Percentiles rank a stretch among this genome's conserved stretches.
These are phyloP conservation scores for Tenthredo distinguenda DNA, from an alignment of 2,888 invertebrate genomes.

Conservation along the genomic window DNA sequence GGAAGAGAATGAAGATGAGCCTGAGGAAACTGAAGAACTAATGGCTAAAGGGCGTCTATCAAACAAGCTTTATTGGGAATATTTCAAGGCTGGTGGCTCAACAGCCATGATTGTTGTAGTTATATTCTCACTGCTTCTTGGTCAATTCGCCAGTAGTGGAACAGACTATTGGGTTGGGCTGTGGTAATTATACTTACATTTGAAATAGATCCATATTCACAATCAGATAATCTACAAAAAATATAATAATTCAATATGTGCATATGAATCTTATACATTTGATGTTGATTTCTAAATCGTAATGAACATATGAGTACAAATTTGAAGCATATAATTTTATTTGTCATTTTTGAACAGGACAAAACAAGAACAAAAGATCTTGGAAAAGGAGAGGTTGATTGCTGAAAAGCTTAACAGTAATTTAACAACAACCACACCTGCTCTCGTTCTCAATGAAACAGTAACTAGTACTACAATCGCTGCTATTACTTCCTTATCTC, in stretches of 20 bases:
- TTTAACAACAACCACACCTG: background rate
- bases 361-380: conserved; percentile 72
- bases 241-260: background rate
- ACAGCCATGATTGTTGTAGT: conserved; percentile 80
- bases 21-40: conserved; percentile 83
- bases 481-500: background rate
- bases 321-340: conserved; percentile 21
- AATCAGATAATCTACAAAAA: background rate
- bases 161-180: conserved; percentile 89
- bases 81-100: conserved; percentile 86
- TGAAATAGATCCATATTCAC: background rate
- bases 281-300: too few species aligned
- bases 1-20: conserved; percentile 78
- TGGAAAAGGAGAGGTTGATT: background rate
- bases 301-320: background rate
- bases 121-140: conserved; percentile 81
- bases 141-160: conserved; percentile 86
- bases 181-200: conserved; percentile 81
- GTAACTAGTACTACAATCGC: background rate
- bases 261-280: too few species aligned
- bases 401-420: background rate
- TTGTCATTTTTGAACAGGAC: conserved; percentile 72
- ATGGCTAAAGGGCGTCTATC: conserved; percentile 84
- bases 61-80: conserved; percentile 83
- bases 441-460: background rate